Evolutionary conservation across 2,888 invertebrate genomes (phyloP), one percentile per base, ranked within the genome.

Genomic region (Brachypalpus laphriformis): DNA sequence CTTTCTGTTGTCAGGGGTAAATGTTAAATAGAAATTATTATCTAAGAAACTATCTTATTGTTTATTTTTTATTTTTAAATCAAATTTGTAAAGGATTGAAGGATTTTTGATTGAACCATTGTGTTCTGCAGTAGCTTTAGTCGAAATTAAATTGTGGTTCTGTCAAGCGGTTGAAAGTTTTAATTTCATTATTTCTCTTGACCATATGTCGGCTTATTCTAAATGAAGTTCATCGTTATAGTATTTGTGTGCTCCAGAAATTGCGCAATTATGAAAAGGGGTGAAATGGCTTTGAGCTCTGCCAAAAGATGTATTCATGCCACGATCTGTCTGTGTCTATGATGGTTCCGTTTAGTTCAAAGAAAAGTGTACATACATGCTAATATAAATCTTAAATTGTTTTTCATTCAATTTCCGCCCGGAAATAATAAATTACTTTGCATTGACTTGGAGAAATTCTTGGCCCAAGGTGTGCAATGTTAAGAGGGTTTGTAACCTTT

Each of bases 1-100:
- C 87, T 91, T 91, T 89, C 90, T 91, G 80, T 89, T 91, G 87
- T 90, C 91, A 87, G 91, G 91, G 91, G 91, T 91, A 91, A 83
- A 68, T 86, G 57, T 70, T 68, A 22, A 66, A 70, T 47, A 20
- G 20, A 51, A 20, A 31, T 68, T 20, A 66, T 40, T 45, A 20
- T 22, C 11, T 22, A 37, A 20, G 42, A 37, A 47, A 70, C 34
- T 28, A 18, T 1, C 47, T 34, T 6, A 59, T 11, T 40, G 49
- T 37, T 14, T 37, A 51, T 51, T 18, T 1, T 40, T 70, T n/a
- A n/a, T n/a, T n/a, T 18, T 20, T 37, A 47, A 49, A 71, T 59
- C 49, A n/a, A 51, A 47, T 61, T 59, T 28, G 7, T n/a, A 72
- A 56, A 47, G 57, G 59, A 57, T 25, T 54, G 20, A 22, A 9